phyloP scores from a whole-genome alignment of 2,888 invertebrate species.

The Bombylius discolor region DNA sequence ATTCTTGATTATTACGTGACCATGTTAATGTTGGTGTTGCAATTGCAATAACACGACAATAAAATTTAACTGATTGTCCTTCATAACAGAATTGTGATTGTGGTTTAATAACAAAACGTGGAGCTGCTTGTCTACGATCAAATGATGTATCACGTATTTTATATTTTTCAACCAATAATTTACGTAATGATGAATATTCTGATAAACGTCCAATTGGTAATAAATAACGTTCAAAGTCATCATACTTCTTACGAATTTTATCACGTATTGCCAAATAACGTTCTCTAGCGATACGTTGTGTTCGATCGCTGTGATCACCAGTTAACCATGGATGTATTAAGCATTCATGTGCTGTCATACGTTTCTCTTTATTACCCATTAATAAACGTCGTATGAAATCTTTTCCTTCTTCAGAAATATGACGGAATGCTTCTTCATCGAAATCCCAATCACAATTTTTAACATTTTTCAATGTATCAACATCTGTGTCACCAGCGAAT shows the following conservation, averaged over 20 bases:
- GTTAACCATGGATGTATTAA: slow-evolving; percentile 90
- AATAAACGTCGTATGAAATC: slow-evolving; percentile 93
- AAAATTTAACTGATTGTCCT: slow-evolving; percentile 94
- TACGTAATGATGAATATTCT: slow-evolving; percentile 92
- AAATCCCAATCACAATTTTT: slow-evolving; percentile 99
- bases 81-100: slow-evolving; percentile 92
- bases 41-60: slow-evolving; percentile 89
- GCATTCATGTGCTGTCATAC: slow-evolving; percentile 97
- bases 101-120: slow-evolving; percentile 94
- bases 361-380: slow-evolving; percentile 88
- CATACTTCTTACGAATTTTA: slow-evolving; percentile 69
- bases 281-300: slow-evolving; percentile 66
- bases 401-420: slow-evolving; percentile 92
- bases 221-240: slow-evolving; percentile 67
- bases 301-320: slow-evolving; percentile 66
- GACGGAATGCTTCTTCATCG: slow-evolving; percentile 86
- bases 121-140: slow-evolving; percentile 94
- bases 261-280: slow-evolving; percentile 80
- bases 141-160: slow-evolving; percentile 92
- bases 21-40: slow-evolving; percentile 92
- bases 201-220: slow-evolving; percentile 93
- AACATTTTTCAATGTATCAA: slow-evolving; percentile 95
- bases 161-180: slow-evolving; percentile 90
- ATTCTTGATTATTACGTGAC: slow-evolving; percentile 84
- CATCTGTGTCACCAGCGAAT: slow-evolving; percentile 97